These are phyloP conservation scores for Achlya flavicornis DNA, from an alignment of 2,888 invertebrate species.

Conservation along the genomic window DNA sequence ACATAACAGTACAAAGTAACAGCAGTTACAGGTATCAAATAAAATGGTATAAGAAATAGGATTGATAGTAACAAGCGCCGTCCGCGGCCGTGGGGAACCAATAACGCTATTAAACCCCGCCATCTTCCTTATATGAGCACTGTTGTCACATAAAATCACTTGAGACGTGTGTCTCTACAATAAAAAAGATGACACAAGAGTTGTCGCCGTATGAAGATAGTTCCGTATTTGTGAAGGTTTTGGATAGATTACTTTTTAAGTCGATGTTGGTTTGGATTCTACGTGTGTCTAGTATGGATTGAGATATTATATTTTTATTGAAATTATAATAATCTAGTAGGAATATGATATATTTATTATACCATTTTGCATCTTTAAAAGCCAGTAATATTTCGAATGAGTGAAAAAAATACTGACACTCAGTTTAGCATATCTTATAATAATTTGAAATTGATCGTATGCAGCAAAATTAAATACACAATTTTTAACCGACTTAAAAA, in stretches of 20 bases:
- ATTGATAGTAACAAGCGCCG: conserved; percentile 36
- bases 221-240: not conserved
- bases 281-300: not conserved
- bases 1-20: not conserved
- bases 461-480: no score
- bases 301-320: not conserved
- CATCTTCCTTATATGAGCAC: conserved; percentile 36
- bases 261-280: not conserved
- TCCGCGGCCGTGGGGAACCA: conserved; percentile 29
- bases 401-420: no score
- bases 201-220: not conserved
- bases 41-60: conserved; percentile 28
- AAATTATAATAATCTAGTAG: no score
- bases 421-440: no score
- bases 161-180: conserved; percentile 22
- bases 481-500: no score
- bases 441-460: no score
- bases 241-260: conserved; percentile 1
- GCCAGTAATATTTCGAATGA: no score
- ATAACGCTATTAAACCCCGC: conserved; percentile 45
- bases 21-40: conserved; percentile 23
- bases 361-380: no score
- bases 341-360: no score
- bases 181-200: conserved; percentile 6
- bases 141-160: conserved; percentile 37